Conservation (phyloP, 2,113 vertebrate species). For the Maccullochella peelii region DNA sequence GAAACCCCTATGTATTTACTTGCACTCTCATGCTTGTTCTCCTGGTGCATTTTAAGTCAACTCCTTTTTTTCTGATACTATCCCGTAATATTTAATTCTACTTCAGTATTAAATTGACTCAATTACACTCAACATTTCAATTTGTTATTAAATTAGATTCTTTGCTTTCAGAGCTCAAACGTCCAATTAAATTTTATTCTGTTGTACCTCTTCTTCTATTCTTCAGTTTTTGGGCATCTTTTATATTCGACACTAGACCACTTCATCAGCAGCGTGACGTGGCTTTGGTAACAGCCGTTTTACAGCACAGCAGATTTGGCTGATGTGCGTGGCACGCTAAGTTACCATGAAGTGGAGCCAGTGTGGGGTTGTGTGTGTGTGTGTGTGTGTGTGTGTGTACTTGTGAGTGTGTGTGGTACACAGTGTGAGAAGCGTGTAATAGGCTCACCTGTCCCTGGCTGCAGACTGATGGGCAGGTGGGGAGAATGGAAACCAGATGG, state of each 20-base stretch:
- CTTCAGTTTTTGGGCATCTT: slow-evolving; percentile 18
- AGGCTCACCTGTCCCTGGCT: slow-evolving; percentile 74
- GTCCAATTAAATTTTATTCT: slow-evolving; percentile 11
- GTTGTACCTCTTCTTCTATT: not conserved
- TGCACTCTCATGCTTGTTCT: not conserved
- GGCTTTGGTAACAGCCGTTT: slow-evolving; percentile 71
- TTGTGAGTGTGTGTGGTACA: slow-evolving; percentile 42
- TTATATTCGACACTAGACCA: slow-evolving; percentile 56
- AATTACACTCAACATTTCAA: not conserved
- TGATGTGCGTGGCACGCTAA: slow-evolving; percentile 68
- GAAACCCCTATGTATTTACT: not conserved
- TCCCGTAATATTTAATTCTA: not conserved
- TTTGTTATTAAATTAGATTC: not conserved
- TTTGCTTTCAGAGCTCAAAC: slow-evolving; percentile 1
- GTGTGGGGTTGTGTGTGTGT: slow-evolving; percentile 24
- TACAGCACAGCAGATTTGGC: slow-evolving; percentile 65
- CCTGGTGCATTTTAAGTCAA: not conserved
- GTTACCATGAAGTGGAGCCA: slow-evolving; percentile 63
- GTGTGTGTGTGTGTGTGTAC: slow-evolving; percentile 9
- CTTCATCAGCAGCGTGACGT: slow-evolving; percentile 74
- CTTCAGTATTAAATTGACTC: not conserved
- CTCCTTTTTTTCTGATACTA: not conserved
- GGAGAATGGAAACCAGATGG: slow-evolving; percentile 74
- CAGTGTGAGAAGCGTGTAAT: slow-evolving; percentile 72
- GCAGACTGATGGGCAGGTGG: slow-evolving; percentile 78